Evolutionary conservation across 1,140 invertebrate species (phyloP).

Genomic region (Pseudomyrmex pallidus): DNA sequence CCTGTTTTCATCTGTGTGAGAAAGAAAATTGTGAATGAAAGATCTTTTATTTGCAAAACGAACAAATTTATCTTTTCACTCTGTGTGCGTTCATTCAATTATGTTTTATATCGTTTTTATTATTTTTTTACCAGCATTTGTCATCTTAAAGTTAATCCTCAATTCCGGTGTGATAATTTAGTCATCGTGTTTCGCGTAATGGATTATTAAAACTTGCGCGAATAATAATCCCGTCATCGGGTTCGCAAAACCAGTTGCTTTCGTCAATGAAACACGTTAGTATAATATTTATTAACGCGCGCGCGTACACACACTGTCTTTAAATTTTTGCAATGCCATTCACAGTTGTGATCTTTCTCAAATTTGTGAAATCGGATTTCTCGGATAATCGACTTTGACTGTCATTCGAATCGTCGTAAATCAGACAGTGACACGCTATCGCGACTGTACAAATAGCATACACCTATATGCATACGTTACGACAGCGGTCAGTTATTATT

Average conservation of each 20-base stretch:
- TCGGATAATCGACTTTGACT: neutral
- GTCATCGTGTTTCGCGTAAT: neutral
- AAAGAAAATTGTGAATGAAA: neutral
- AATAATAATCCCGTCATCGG: neutral
- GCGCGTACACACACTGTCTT: no score
- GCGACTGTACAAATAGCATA: conserved; percentile 4
- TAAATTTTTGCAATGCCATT: neutral
- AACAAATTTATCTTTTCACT: no score
- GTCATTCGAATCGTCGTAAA: neutral
- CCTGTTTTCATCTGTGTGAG: neutral
- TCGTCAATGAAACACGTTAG: neutral
- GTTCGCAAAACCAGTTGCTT: conserved; percentile 6
- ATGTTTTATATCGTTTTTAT: conserved; percentile 5
- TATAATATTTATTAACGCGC: neutral
- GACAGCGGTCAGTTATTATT: conserved; percentile 16
- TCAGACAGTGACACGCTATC: neutral
- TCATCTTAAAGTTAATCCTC: conserved; percentile 4
- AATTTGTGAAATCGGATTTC: neutral
- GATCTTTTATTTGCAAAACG: no score
- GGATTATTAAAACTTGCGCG: conserved; percentile 9
- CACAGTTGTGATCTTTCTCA: neutral
- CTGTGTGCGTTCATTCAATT: no score
- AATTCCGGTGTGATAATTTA: neutral
- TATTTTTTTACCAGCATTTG: neutral
- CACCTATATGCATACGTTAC: neutral